Percentiles rank a stretch among this genome's conserved stretches.
phyloP scores from a whole-genome alignment of 1,140 invertebrate species.

The Bombus vancouverensis region DNA sequence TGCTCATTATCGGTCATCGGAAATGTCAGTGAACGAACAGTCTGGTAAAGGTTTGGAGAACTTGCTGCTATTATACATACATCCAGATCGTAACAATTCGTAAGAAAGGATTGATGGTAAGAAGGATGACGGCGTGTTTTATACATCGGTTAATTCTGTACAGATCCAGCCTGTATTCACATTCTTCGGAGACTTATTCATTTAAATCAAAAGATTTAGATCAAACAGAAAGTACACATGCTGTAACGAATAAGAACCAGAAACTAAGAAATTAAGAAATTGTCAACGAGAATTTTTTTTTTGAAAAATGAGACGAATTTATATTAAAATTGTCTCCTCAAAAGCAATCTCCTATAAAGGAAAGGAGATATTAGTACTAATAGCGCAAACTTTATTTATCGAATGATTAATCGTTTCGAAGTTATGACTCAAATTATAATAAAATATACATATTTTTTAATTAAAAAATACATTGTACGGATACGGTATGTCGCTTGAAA shows the following conservation, averaged over 20 bases:
- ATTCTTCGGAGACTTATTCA: slow-evolving; percentile 61
- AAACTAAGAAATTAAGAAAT: neutral
- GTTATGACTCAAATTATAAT: no score
- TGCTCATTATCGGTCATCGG: slow-evolving; percentile 28
- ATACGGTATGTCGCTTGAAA: no score
- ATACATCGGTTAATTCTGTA: slow-evolving; percentile 18
- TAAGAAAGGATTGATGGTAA: neutral
- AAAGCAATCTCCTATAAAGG: no score
- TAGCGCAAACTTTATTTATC: no score
- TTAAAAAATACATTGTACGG: no score
- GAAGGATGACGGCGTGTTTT: neutral
- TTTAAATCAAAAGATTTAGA: neutral
- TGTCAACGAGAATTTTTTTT: neutral
- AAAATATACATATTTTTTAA: no score
- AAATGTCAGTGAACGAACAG: slow-evolving; percentile 28
- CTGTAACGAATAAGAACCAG: neutral
- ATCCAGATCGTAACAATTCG: slow-evolving; percentile 1
- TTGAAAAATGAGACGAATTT: no score
- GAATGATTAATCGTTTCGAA: no score
- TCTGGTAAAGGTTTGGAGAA: slow-evolving; percentile 15
- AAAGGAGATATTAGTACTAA: no score
- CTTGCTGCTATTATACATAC: neutral
- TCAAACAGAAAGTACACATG: neutral
- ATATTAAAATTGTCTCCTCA: no score
- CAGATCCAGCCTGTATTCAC: slow-evolving; percentile 42